Conservation (phyloP, 2,113 vertebrate genomes). For the Colossoma macropomum region DNA sequence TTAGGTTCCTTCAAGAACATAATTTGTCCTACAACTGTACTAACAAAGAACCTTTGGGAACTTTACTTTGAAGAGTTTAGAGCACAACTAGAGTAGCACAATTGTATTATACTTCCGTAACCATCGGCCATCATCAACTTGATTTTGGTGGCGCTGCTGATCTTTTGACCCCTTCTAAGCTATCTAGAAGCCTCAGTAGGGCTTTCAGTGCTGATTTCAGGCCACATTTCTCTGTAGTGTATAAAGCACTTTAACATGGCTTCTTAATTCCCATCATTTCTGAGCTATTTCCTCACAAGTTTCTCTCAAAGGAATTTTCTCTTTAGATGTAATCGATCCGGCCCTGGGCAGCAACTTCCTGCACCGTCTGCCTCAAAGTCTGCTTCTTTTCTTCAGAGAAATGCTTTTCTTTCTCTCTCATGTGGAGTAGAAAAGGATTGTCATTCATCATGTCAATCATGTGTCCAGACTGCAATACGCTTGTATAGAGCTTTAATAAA, state of each 20-base stretch:
- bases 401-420: conserved; percentile 25
- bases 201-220: neutral
- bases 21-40: too few species aligned
- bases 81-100: neutral
- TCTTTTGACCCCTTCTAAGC: neutral
- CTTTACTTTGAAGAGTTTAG: neutral
- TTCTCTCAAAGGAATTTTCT: conserved; percentile 39
- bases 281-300: conserved; percentile 48
- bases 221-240: conserved; percentile 25
- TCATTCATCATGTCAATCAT: conserved; percentile 36
- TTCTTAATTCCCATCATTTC: conserved; percentile 33
- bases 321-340: conserved; percentile 47
- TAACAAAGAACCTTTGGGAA: too few species aligned
- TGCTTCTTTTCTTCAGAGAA: conserved; percentile 35
- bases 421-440: conserved; percentile 37
- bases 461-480: conserved; percentile 18
- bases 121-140: neutral
- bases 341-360: conserved; percentile 40
- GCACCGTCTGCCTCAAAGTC: conserved; percentile 23
- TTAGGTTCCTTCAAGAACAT: too few species aligned
- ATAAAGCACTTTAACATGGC: conserved; percentile 16
- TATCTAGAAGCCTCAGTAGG: neutral
- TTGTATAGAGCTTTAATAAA: conserved; percentile 32
- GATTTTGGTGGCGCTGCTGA: too few species aligned
- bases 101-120: neutral